Evolutionary conservation across 2,888 invertebrate genomes (phyloP).

Genomic region (Synergus itoensis): DNA sequence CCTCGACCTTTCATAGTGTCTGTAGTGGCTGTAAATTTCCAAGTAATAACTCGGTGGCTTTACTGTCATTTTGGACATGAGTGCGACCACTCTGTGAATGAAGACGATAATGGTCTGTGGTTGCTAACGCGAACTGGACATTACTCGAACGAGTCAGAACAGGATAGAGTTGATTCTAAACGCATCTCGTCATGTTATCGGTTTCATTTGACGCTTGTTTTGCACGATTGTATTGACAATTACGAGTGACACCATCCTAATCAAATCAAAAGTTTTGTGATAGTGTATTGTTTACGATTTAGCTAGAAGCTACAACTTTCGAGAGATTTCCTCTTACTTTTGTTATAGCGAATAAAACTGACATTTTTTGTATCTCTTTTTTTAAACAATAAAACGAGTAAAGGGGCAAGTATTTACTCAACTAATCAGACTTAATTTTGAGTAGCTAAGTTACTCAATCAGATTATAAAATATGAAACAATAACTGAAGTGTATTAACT

Average conservation of each 20-base stretch:
- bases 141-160: slow-evolving; percentile 24
- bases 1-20: slow-evolving; percentile 45
- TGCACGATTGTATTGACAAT: neutral
- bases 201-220: slow-evolving; percentile 30
- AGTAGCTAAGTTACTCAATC: too few species aligned
- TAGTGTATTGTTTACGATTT: neutral
- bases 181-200: slow-evolving; percentile 15
- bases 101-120: slow-evolving; percentile 34
- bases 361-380: neutral
- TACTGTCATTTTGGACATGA: slow-evolving; percentile 37
- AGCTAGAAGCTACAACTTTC: neutral
- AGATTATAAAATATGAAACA: too few species aligned
- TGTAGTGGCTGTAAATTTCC: slow-evolving; percentile 14
- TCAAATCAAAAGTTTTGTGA: neutral
- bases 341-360: neutral
- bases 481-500: too few species aligned
- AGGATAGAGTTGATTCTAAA: slow-evolving; percentile 28
- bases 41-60: slow-evolving; percentile 40
- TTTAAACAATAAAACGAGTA: neutral
- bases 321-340: neutral
- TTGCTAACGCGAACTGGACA: slow-evolving; percentile 28
- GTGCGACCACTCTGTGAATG: slow-evolving; percentile 37
- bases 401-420: too few species aligned
- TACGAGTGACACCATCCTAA: neutral
- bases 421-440: too few species aligned